Evolutionary conservation across 2,113 vertebrate species (phyloP).

Genomic region (Saguinus imperator): DNA sequence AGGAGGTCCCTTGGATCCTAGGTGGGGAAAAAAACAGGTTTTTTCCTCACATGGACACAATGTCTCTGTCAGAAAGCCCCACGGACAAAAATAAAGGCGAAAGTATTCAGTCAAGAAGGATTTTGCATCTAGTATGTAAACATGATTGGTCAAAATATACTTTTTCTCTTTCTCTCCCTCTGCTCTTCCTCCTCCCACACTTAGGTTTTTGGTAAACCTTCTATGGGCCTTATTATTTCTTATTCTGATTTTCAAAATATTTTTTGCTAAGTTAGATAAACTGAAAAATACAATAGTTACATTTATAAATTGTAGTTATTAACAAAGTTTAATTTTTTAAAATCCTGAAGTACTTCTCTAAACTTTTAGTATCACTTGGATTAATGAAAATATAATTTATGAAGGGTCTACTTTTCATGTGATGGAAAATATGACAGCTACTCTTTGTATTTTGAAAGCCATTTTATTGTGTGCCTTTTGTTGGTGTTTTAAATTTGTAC

Average conservation of each 20-base stretch:
- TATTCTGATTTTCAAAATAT: not conserved
- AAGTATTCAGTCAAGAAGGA: not conserved
- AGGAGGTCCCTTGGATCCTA: too few species aligned
- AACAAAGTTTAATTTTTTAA: not conserved
- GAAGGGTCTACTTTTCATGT: not conserved
- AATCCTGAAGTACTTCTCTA: not conserved
- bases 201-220: not conserved
- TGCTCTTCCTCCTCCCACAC: not conserved
- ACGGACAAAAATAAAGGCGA: not conserved
- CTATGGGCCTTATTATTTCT: not conserved
- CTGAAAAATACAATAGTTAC: not conserved
- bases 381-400: constrained; percentile 31
- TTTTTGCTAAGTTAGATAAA: not conserved
- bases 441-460: constrained; percentile 62
- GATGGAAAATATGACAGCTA: constrained; percentile 55
- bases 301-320: not conserved
- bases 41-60: not conserved
- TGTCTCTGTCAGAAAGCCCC: not conserved
- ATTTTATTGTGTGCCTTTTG: constrained; percentile 62
- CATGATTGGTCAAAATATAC: not conserved
- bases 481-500: constrained; percentile 54
- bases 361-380: not conserved
- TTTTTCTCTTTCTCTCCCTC: not conserved
- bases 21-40: not conserved
- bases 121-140: not conserved